Base-by-base conservation (phyloP, 2,888 invertebrate genomes). In the Cryptus armator region DNA sequence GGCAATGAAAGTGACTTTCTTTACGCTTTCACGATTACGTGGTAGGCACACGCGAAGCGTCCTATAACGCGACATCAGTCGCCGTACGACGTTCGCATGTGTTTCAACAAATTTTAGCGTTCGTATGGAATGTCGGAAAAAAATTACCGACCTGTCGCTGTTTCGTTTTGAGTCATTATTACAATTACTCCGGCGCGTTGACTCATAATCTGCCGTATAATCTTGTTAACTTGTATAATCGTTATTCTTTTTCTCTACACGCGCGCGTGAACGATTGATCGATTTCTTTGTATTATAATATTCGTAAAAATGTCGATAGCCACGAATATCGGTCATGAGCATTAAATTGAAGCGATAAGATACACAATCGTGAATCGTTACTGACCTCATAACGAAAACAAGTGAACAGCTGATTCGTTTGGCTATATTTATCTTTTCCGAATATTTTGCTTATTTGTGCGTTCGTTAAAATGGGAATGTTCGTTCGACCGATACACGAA, bases 1-100 rank as follows among this genome's bases (percentile, higher is more conserved):
- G 82, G 86, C 82, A 88, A 89, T 86, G 89, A 89, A 90, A 88
- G 88, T 78, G 32, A 89, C 90, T 90, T 90, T 90, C 90, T 87
- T 90, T 75, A 86, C 77, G 88, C 90, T 90, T 90, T 90, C 90
- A 87, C 89, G 85, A 78, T 87, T 86, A 85, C 86, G 87, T 78
- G 64, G 70, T 29, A 19, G 24, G 37, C 62, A 70, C 46, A 48
- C 77, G 46, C 66, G 29, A 71, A 53, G 71, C 51, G 12, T 5
- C 29, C 48, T 19, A 19, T 37, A 10, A n/a, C 9, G 67, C 3
- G 32, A 71, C 44, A 70, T 71, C 86, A 86, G 86, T 86, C 44
- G 75, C 56, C 59, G 46, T 64, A 14, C 24, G 51, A 66, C 51
- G 37, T 53, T 76, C 76, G 53, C 66, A 53, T 32, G 48, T 48